Base-by-base conservation (phyloP, 2,113 vertebrate genomes). In the Myiozetetes cayanensis region DNA sequence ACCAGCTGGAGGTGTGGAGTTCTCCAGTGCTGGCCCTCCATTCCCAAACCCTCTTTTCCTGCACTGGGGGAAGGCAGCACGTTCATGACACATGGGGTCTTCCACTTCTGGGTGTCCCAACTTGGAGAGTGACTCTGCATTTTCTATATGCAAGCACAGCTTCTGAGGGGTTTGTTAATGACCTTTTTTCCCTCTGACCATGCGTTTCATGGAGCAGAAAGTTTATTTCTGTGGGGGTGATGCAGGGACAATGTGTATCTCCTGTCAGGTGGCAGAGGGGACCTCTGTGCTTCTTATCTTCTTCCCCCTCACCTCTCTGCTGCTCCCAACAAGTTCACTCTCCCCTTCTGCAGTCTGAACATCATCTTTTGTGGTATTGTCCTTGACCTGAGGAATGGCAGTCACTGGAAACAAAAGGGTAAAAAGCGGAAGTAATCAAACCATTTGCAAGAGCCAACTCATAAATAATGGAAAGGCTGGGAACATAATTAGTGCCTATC, bases 401-500 rank as follows among this genome's bases (percentile, higher is more conserved):
- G 63, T 30, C 86, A 72, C 80, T 87, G 70, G 76, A 96, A 94
- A 77, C 27, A 87, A 89, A 96, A 92, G 91, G 91, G 87, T 80
- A 86, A 68, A 90, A 81, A 61, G 83, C 3, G 0, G 86, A 95
- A 91, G 50, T 89, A 97, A 95, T 78, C 39, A 79, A 85, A 79
- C 3, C 4, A 31, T 77, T 92, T 87, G 76, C 47, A 67, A 75
- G 61, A 95, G 68, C 66, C 89, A 81, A 44, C 43, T 87, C 11
- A 6, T 81, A 89, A 86, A 95, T 93, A 90, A 88, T 77, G 65
- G 61, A 94, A 93, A 78, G 80, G 14, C 68, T 65, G 44, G 90
- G 72, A 83, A 78, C 52, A 72, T 81, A 93, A 97, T 90, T 94
- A 92, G 63, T 71, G 80, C 55, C 91, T 94, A 80, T 77, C 91